These are phyloP conservation scores for Himalopsyche anomala DNA, from an alignment of 2,888 invertebrate genomes.

Conservation along the genomic window DNA sequence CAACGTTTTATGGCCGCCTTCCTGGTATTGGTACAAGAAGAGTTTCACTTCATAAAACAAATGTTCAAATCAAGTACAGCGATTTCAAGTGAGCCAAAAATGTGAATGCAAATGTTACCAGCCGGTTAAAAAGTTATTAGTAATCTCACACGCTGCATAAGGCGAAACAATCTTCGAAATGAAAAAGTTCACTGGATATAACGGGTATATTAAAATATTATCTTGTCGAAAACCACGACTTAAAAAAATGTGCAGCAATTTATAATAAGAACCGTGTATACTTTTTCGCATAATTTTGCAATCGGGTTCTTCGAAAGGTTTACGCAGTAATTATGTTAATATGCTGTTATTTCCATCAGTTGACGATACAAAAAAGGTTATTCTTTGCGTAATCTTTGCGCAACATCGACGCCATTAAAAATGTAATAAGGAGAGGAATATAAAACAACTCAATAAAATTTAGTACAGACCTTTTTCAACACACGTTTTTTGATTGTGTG, in stretches of 20 bases:
- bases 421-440: conserved; percentile 7
- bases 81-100: no score
- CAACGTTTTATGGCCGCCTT: no score
- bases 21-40: no score
- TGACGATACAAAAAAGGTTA: not conserved
- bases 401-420: conserved; percentile 2
- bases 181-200: no score
- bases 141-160: no score
- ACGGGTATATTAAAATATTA: not conserved
- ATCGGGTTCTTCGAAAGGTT: not conserved
- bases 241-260: not conserved
- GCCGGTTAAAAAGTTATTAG: no score
- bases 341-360: conserved; percentile 20
- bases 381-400: not conserved
- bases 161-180: no score
- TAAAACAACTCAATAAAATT: conserved; percentile 23
- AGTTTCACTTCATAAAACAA: no score
- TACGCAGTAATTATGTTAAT: conserved; percentile 11
- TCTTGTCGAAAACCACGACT: not conserved
- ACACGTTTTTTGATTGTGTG: not conserved
- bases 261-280: not conserved
- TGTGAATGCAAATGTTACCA: no score
- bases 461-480: not conserved
- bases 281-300: conserved; percentile 17
- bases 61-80: no score